These are phyloP conservation scores for Vidua macroura DNA, from an alignment of 2,113 vertebrate genomes.

Conservation along the genomic window DNA sequence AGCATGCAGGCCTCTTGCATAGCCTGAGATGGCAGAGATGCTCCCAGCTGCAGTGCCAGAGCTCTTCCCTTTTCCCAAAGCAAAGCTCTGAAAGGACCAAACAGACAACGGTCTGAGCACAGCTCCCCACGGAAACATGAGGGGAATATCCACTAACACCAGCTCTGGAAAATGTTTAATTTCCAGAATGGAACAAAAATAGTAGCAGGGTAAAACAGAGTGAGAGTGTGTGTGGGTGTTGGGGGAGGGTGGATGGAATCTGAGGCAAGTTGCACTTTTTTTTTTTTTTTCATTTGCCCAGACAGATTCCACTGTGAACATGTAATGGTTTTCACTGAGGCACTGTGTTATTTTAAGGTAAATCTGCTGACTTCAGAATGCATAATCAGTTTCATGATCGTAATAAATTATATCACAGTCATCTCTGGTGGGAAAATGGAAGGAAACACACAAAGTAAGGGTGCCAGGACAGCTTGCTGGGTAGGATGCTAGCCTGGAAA, in stretches of 20 bases:
- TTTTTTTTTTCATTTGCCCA: conserved; percentile 8
- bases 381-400: conserved; percentile 24
- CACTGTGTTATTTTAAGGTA: conserved; percentile 56
- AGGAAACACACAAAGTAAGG: background rate
- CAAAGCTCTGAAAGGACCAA: background rate
- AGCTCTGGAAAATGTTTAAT: background rate
- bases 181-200: background rate
- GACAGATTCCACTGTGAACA: conserved; percentile 39
- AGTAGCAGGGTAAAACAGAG: background rate
- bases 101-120: background rate
- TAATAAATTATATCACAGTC: conserved; percentile 27
- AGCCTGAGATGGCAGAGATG: background rate
- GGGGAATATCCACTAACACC: background rate
- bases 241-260: background rate
- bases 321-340: conserved; percentile 41
- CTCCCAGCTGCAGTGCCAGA: background rate
- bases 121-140: background rate
- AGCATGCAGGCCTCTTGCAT: background rate
- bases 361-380: conserved; percentile 58
- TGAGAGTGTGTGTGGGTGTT: background rate
- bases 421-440: conserved; percentile 9
- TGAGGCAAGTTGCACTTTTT: background rate
- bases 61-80: background rate
- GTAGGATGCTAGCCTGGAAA: background rate
- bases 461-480: background rate